Evolutionary conservation across 2,888 invertebrate genomes (phyloP), one percentile per base, ranked within the genome.

Genomic region (Anthrax anthrax): DNA sequence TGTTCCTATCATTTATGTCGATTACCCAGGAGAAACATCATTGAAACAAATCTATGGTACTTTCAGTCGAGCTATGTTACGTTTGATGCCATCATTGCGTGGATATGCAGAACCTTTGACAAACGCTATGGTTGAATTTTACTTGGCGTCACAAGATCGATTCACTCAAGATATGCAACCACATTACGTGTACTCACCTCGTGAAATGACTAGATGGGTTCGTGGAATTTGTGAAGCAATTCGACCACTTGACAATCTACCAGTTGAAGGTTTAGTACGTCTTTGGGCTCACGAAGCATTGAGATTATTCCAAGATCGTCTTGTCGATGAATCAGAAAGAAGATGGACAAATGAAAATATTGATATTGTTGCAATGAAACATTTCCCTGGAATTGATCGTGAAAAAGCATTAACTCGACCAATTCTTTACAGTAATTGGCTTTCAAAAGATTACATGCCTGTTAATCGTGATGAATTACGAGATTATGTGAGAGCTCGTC

Each of bases 141-240:
- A 97, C 72, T 75, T 97, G 45, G 80, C 85, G 8, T 96, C 96
- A 6, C 97, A 98, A 72, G 97, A 97, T 65, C 77, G 85, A 45
- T 99, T 98, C 69, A 98, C 98, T 1, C 97, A 97, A 70, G 98
- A 98, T 69, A 97, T 97, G 92, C 98, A 99, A 68, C 98, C 98
- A 1, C 98, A 99, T 70, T 98, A 99, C 67, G 96, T 99, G 0
- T 98, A 99, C 72, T 96, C 96, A 47, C 98, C 98, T 12, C 77
- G 91, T 60, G 98, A 98, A 72, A 91, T 98, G 92, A 98, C 98
- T 0, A 74, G 98, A 61, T 98, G 98, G 98, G 97, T 98, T 46
- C 78, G 98, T 51, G 98, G 98, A 52, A 98, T 99, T 56, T 96
- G 95, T 65, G 98, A 99, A 71, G 98, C 98, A 12, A 89, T 99